Evolutionary conservation across 2,888 invertebrate genomes (phyloP), one percentile per base, ranked within the genome.

Genomic region (Eurytoma californica): DNA sequence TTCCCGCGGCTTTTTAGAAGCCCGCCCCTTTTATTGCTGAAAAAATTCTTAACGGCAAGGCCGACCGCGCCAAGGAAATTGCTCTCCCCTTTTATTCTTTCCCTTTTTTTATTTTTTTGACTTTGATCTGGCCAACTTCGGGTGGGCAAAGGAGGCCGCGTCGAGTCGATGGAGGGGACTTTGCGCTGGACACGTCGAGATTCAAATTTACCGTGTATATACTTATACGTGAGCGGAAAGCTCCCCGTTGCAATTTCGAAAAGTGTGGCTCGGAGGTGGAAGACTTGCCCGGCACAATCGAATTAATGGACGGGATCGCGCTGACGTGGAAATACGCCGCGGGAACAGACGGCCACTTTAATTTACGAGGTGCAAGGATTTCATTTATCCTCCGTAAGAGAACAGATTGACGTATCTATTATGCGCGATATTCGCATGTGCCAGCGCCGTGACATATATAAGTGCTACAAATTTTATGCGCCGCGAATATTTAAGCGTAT

Each of bases 41-140:
- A 39, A 39, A 39, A 39, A 39, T 39, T 9, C 39, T 39, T 39
- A 39, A 39, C 39, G 9, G 39, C 39, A 39, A 39, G 39, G 9
- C 39, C 39, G 39, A 58, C 58, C 20, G 58, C 24, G 58, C 58
- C 9, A 5, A 16, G 39, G 39, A 65, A 47, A 5, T 39, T 20
- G 39, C 18, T 47, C 39, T 16, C 18, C 9, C n/a, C 47, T 65
- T 47, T 65, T 18, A 12, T 20, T 65, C 65, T 65, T 39, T 65
- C 18, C 28, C 68, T 55, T 53, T 30, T 55, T 55, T 55, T 67
- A 51, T 67, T 28, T 67, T 28, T 67, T 53, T 67, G 28, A 53
- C 53, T 67, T 28, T 67, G 20, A 13, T 30, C 7, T 7, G 18
- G n/a, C 20, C 20, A 18, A 18, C 20, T 20, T 18, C 9, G 57